Percentiles rank a stretch among this genome's conserved stretches.
Conservation (phyloP, 2,113 vertebrate genomes). For the Rhinolophus ferrumequinum region DNA sequence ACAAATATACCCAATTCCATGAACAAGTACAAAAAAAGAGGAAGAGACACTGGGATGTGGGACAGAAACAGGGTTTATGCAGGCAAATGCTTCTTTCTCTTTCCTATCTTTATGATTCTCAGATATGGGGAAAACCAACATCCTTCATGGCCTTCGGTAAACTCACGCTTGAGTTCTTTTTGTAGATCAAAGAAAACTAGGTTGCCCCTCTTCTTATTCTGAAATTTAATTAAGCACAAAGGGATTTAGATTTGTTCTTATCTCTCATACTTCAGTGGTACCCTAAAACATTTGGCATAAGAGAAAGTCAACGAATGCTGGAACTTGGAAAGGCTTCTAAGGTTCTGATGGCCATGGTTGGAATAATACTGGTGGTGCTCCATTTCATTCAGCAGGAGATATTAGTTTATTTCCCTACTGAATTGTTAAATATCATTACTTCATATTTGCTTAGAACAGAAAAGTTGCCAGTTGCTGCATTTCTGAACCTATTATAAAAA, state of each 20-base stretch:
- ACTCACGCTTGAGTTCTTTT: not conserved
- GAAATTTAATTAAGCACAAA: not conserved
- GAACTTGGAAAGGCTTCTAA: not conserved
- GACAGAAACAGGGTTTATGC: not conserved
- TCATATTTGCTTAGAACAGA: not conserved
- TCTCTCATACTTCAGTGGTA: not conserved
- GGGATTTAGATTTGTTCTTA: not conserved
- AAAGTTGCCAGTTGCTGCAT: not conserved
- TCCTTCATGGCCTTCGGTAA: not conserved
- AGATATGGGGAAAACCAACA: not conserved
- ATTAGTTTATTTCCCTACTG: not conserved
- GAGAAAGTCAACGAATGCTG: not conserved
- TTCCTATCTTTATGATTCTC: not conserved
- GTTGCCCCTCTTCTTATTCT: not conserved
- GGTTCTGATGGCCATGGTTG: not conserved
- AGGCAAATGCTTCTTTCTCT: not conserved
- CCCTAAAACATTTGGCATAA: not conserved
- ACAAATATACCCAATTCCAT: not conserved
- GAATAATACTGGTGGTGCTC: too few species aligned
- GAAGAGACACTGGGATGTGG: not conserved
- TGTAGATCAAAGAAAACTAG: not conserved
- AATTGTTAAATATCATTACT: not conserved
- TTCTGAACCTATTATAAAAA: not conserved
- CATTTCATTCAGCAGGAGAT: not conserved
- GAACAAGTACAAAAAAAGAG: not conserved